These are phyloP conservation scores for Brienomyrus longianalis DNA, from an alignment of 2,113 vertebrate genomes.

Conservation along the genomic window DNA sequence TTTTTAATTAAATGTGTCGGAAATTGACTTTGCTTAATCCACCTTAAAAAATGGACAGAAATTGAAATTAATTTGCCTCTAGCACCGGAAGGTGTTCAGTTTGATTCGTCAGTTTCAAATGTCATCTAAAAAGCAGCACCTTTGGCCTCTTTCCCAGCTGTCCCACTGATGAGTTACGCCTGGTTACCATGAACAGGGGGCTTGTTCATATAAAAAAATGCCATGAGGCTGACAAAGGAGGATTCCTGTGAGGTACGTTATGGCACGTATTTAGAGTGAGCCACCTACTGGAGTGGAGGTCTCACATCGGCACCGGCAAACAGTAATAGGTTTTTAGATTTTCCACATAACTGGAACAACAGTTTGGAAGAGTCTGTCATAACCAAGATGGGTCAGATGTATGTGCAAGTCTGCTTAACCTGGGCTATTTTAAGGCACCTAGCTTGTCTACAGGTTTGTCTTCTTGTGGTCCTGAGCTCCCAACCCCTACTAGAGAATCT, in stretches of 20 bases:
- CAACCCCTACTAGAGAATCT: neutral
- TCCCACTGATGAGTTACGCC: neutral
- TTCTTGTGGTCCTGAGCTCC: neutral
- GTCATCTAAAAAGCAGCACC: neutral
- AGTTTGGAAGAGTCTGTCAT: neutral
- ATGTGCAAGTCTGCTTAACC: neutral
- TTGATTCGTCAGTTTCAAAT: neutral
- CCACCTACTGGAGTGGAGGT: neutral
- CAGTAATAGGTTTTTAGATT: neutral
- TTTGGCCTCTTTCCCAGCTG: neutral
- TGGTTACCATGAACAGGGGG: neutral
- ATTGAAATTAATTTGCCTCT: neutral
- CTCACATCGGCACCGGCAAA: neutral
- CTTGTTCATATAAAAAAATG: neutral
- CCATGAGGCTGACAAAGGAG: neutral
- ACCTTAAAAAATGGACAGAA: neutral
- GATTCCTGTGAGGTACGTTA: neutral
- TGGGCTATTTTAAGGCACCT: neutral
- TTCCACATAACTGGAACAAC: neutral
- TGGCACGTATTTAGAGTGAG: neutral
- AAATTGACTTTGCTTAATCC: neutral
- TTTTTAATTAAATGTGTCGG: neutral
- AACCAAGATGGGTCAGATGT: neutral
- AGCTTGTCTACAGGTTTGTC: neutral
- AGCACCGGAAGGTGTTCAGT: neutral